Base-by-base conservation (phyloP, 2,797 vertebrate species). In the Salarias fasciatus region DNA sequence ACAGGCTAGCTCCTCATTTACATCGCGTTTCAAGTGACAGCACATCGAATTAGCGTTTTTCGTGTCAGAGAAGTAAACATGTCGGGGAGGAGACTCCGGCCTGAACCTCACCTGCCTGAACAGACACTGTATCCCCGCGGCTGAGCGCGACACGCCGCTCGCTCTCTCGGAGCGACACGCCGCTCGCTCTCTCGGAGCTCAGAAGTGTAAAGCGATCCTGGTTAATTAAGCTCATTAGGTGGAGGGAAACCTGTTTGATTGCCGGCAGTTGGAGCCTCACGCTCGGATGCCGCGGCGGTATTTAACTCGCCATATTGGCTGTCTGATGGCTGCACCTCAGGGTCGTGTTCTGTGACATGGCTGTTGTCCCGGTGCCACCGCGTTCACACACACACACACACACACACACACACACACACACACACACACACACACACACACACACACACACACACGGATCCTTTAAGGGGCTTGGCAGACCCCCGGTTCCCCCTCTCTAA, bases 251-350 rank as follows among this genome's bases (percentile, higher is more conserved):
- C 89, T 91, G 91, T 91, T 84, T 81, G 87, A 90, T 84, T 75
- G 73, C 79, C 84, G 83, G 77, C 87, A 82, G 86, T 86, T 83
- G 87, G 81, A 86, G 68, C 80, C 82, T 83, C 86, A 82, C 65
- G 80, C 82, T 85, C 85, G 62, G 80, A 88, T 84, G 87, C 84
- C 88, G 80, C 87, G 77, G 77, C 63, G 81, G 86, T 89, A 89
- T 93, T 93, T 93, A 91, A 85, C 81, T 76, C 81, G 56, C 87
- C 90, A 92, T 92, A 92, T 91, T 92, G 92, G 84, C 82, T 82
- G 88, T 87, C 86, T 92, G 85, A 89, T 91, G 79, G 85, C 84
- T 77, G 90, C 87, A 90, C 88, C 90, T 91, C 86, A 75, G 90
- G 92, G 90, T 91, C 85, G 62, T 92, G 91, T 92, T 92, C 82